phyloP scores from a whole-genome alignment of 2,113 vertebrate genomes.

The Egretta garzetta region DNA sequence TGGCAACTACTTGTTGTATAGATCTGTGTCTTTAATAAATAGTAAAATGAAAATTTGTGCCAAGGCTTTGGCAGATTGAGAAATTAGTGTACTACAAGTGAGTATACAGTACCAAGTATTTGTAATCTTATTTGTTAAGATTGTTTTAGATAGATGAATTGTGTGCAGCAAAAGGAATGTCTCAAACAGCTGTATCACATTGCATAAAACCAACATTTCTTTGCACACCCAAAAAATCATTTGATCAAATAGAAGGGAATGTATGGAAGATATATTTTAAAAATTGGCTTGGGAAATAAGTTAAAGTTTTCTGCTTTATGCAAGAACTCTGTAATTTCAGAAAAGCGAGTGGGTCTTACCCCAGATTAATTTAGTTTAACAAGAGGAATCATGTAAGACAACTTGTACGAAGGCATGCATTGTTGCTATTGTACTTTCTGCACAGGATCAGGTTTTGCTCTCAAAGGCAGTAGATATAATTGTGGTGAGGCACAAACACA shows the following conservation, averaged over 20 bases:
- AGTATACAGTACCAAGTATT: background rate
- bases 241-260: background rate
- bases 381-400: background rate
- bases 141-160: background rate
- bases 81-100: background rate
- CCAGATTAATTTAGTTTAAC: background rate
- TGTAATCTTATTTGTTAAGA: background rate
- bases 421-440: background rate
- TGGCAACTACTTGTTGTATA: background rate
- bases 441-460: background rate
- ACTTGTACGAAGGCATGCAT: background rate
- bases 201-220: background rate
- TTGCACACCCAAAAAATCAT: background rate
- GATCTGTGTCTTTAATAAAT: background rate
- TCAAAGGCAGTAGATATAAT: background rate
- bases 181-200: background rate
- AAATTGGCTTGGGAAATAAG: background rate
- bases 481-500: background rate
- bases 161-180: background rate
- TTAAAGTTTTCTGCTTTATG: background rate
- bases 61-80: background rate
- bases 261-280: background rate
- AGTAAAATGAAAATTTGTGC: background rate
- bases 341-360: background rate
- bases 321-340: background rate